Evolutionary conservation across 2,888 invertebrate species (phyloP), one percentile per base, ranked within the genome.

Genomic region (Meta bourneti): DNA sequence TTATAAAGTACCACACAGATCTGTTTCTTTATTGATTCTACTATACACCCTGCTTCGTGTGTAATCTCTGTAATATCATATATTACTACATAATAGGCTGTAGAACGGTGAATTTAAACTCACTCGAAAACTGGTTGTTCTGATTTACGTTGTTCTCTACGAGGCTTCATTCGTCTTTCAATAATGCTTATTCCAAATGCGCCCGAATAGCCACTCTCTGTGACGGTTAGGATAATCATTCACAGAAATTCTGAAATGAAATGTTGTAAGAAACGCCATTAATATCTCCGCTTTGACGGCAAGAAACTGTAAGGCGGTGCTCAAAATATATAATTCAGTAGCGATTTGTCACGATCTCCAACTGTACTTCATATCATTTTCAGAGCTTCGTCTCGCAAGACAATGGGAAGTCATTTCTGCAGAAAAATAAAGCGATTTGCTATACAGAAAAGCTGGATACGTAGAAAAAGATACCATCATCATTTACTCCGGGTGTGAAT

Each of bases 281-380:
- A 88, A 88, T 88, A 80, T 88, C 81, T 81, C 51, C 80, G 19
- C 49, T 81, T 81, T 88, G 88, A 88, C 81, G 81, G 74, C 72
- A 72, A 88, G 81, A 81, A 88, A 81, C 80, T 72, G 49, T 48
- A 75, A 88, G 87, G 79, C 48, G 72, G 54, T 52, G 74, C 74
- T 74, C 54, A 8, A 88, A 48, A 88, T 88, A 81, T 88, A 81
- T 88, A 88, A 88, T 88, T 81, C 80, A 88, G 81, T 34, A 13
- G 61, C 61, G 72, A 88, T 88, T 81, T 88, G 88, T 88, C 88
- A 88, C 34, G n/a, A 88, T 69, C 74, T 80, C 20, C 54, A 48
- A 75, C 74, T 81, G 19, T 48, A 70, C 71, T 81, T 88, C 81
- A 48, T 72, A 72, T 88, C 80, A 72, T 69, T 69, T 72, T 61